Percentiles rank a stretch among this genome's conserved stretches.
Evolutionary conservation across 92 coral and sea anemone species (phyloP).

Genomic region (Palythoa grandis): DNA sequence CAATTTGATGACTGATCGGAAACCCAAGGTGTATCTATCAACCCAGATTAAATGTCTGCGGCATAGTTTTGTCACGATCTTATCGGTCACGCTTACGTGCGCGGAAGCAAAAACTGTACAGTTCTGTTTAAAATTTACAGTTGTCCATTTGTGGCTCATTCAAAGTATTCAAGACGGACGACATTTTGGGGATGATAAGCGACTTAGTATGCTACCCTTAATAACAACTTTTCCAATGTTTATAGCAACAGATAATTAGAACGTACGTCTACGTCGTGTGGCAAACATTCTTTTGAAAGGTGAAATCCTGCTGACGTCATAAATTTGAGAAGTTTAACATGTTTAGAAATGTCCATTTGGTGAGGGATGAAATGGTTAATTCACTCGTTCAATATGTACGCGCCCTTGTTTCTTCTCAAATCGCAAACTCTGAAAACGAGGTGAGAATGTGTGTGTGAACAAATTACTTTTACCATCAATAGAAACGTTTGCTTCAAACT

Average conservation of each 20-base stretch:
- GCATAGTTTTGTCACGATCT: conserved; percentile 33
- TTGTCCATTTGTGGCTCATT: neutral
- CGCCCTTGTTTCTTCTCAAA: neutral
- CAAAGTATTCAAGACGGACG: neutral
- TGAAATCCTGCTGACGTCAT: neutral
- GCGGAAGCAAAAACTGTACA: neutral
- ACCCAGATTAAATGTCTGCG: conserved; percentile 26
- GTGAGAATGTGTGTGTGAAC: conserved; percentile 14
- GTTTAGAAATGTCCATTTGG: neutral
- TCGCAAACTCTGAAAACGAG: conserved; percentile 10
- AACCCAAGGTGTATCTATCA: conserved; percentile 22
- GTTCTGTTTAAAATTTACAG: neutral
- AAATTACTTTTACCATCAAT: neutral
- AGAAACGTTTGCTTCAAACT: neutral
- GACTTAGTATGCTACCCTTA: neutral
- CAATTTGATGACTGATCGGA: conserved; percentile 42
- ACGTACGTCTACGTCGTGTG: neutral
- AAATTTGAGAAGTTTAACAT: neutral
- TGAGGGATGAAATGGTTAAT: conserved; percentile 12
- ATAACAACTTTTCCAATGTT: neutral
- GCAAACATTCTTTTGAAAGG: neutral
- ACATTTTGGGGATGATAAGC: neutral
- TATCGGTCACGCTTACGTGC: conserved; percentile 17
- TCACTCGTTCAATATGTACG: neutral
- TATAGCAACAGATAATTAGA: neutral